Evolutionary conservation across 1,140 invertebrate species (phyloP).

Genomic region (Sipha flava): DNA sequence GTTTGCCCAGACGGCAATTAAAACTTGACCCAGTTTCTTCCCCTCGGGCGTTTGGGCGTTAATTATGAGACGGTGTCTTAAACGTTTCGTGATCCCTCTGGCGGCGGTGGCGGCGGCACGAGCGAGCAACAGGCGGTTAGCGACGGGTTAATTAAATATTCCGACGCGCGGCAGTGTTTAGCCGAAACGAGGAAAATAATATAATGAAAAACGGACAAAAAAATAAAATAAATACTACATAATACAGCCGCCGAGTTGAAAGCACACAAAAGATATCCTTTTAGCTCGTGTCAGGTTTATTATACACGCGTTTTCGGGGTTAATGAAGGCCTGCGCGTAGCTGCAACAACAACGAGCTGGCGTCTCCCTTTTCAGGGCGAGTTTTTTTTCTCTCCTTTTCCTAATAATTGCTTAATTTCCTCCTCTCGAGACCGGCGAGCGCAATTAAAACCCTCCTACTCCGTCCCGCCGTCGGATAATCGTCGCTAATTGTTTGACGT

Average conservation of each 20-base stretch:
- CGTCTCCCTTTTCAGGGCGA: background rate
- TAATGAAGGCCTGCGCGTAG: background rate
- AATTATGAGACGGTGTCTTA: background rate
- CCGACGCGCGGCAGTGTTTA: background rate
- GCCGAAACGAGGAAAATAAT: background rate
- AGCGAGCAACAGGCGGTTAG: constrained; percentile 1
- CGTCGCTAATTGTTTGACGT: constrained; percentile 30
- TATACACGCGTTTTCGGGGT: background rate
- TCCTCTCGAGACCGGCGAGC: background rate
- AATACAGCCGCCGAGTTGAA: background rate
- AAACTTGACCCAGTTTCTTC: constrained; percentile 30
- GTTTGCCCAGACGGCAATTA: constrained; percentile 18
- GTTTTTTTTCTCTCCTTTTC: background rate
- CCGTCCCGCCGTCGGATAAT: background rate
- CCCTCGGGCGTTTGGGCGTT: background rate
- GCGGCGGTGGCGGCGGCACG: background rate
- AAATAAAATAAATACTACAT: background rate
- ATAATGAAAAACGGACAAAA: background rate
- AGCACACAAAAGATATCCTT: constrained; percentile 15
- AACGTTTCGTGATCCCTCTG: background rate
- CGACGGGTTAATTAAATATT: constrained; percentile 23
- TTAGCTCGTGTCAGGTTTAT: constrained; percentile 25
- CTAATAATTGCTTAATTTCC: constrained; percentile 29
- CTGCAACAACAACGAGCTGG: background rate
- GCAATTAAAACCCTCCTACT: constrained; percentile 6